Evolutionary conservation across 2,888 invertebrate genomes (phyloP).

Genomic region (Tenthredo distinguenda): DNA sequence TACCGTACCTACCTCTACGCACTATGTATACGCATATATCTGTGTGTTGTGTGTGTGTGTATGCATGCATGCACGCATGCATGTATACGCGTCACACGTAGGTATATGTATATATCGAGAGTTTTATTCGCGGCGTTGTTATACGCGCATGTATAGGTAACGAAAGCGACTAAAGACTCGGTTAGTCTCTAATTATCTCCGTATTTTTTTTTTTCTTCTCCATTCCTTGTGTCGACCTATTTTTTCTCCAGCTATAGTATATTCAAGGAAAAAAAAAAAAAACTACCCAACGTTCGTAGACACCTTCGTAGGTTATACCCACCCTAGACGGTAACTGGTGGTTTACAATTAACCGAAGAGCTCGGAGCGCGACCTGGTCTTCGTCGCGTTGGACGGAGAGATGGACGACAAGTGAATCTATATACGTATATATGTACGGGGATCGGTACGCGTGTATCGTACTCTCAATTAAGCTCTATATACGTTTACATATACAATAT

Average conservation of each 20-base stretch:
- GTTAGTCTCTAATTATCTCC: neutral
- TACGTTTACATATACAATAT: conserved; percentile 7
- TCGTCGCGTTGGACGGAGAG: conserved; percentile 11
- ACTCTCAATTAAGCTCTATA: conserved; percentile 22
- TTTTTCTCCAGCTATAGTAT: neutral
- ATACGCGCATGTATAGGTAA: neutral
- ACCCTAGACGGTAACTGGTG: conserved; percentile 20
- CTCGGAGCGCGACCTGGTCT: conserved; percentile 33
- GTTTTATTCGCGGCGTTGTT: neutral
- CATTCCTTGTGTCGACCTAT: neutral
- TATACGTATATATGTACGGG: neutral
- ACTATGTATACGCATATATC: neutral
- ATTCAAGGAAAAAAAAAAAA: neutral
- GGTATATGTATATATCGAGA: neutral
- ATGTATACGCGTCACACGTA: neutral
- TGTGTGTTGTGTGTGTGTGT: neutral
- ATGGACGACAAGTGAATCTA: neutral
- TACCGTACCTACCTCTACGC: neutral
- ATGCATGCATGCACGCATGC: too few relatives aligned
- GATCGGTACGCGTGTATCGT: neutral
- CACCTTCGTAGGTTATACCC: conserved; percentile 11
- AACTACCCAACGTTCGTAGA: neutral
- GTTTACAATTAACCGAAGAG: conserved; percentile 40
- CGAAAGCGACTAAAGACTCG: neutral
- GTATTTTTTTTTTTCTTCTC: neutral